phyloP scores from a whole-genome alignment of 1,140 invertebrate genomes.

The Listronotus bonariensis region DNA sequence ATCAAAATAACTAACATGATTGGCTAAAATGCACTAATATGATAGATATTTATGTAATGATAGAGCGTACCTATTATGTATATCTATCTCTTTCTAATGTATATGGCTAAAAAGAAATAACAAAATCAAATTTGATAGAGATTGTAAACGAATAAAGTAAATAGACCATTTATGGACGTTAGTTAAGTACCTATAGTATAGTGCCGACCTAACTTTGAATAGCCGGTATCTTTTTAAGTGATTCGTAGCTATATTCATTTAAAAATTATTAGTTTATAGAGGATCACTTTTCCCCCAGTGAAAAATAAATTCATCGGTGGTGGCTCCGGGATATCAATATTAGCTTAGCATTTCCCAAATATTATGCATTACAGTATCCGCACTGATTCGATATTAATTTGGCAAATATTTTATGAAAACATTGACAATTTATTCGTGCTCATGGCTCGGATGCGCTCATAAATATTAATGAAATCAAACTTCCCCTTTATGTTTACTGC shows the following conservation, averaged over 20 bases:
- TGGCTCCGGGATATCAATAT: conserved; percentile 34
- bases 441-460: conserved; percentile 49
- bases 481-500: conserved; percentile 47
- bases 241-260: neutral
- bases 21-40: too few species aligned
- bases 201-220: too few species aligned
- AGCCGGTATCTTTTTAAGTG: too few species aligned
- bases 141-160: too few species aligned
- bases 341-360: conserved; percentile 42
- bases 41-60: too few species aligned
- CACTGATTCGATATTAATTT: conserved; percentile 53
- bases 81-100: too few species aligned
- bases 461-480: conserved; percentile 51
- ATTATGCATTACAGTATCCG: conserved; percentile 48
- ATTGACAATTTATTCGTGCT: conserved; percentile 53
- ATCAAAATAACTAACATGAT: too few species aligned
- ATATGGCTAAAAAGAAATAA: too few species aligned
- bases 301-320: conserved; percentile 18
- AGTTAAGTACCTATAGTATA: too few species aligned
- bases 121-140: too few species aligned
- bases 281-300: conserved; percentile 1
- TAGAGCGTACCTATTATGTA: too few species aligned
- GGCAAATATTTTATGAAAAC: conserved; percentile 53
- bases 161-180: too few species aligned
- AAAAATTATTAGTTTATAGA: neutral